Percentiles rank a stretch among this genome's conserved stretches.
Conservation (phyloP, 2,113 vertebrate genomes). For the Dromaius novaehollandiae region DNA sequence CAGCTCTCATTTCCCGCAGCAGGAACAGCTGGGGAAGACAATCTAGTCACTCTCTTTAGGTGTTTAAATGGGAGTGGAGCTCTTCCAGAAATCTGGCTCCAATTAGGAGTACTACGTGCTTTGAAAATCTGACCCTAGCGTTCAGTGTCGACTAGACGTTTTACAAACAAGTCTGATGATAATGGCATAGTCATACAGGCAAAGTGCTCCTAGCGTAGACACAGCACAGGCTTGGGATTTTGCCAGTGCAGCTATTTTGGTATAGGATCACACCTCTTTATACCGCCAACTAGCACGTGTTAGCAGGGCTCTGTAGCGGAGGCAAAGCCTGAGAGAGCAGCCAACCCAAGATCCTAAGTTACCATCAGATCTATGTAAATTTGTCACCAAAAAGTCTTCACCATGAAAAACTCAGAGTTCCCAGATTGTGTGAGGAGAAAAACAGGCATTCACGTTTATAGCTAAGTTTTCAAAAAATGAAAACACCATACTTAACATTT, state of each 20-base stretch:
- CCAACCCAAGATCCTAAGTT: not conserved
- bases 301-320: fast-evolving
- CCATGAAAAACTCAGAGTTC: not conserved
- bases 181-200: not conserved
- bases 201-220: not conserved
- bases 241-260: not conserved
- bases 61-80: conserved; percentile 37
- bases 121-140: conserved; percentile 28
- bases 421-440: not conserved
- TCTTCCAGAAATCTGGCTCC: conserved; percentile 55
- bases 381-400: not conserved
- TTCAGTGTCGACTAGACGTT: not conserved
- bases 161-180: conserved; percentile 14
- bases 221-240: not conserved
- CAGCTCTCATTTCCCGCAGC: conserved; percentile 2
- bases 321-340: not conserved
- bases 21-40: conserved; percentile 31
- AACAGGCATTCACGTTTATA: fast-evolving
- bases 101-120: conserved; percentile 10
- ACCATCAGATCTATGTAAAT: fast-evolving
- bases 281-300: fast-evolving
- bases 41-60: conserved; percentile 34
- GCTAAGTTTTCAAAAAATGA: not conserved
- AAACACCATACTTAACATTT: not conserved
- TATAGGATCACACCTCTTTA: not conserved